Base-by-base conservation (phyloP, 2,888 invertebrate genomes). In the Xanthostigma xanthostigma region DNA sequence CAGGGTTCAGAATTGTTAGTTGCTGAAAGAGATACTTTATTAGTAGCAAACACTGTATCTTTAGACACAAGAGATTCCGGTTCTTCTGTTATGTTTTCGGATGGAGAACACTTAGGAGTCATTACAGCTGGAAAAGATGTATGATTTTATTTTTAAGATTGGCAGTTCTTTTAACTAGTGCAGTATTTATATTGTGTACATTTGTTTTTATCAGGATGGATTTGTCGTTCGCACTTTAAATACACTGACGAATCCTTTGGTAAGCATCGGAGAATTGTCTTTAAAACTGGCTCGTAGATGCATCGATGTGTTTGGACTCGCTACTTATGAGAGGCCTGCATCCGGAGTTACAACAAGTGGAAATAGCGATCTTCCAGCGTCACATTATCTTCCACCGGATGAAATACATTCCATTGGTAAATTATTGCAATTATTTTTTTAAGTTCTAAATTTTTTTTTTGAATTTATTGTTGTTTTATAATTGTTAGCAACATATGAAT, bases 121-220 rank as follows among this genome's bases (percentile, higher is more conserved):
- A 83, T 89, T 51, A 80, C 83, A 50, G 79, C 87, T 17, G 79
- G 81, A 42, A 82, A 84, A 71, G 87, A 89, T 69, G 87, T 86
- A 67, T 74, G 71, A 60, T 35, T 12, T 17, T 9, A 6, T 42
- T 39, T 12, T 42, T 9, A 36, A 43, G 17, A 37, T 44, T 12
- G 11, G 40, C 8, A 3, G 8, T 42, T 36, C n/a, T 49, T 3
- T 12, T 52, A 17, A 36, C 11, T 17, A 36, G 13, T 13, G 33
- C 41, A 27, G 27, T 44, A 10, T 40, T 45, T 38, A 36, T 13
- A 46, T 34, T 44, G 34, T 14, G 10, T 35, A 35, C 37, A 36
- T 41, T 45, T 45, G n/a, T 27, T 48, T 39, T 41, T 44, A 35
- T 33, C 60, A 86, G 84, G 88, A 88, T 64, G 83, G 84, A 11